Percentiles rank a stretch among this genome's conserved stretches.
phyloP scores from a whole-genome alignment of 2,797 vertebrate species.

The Phrynocephalus vlangalii region DNA sequence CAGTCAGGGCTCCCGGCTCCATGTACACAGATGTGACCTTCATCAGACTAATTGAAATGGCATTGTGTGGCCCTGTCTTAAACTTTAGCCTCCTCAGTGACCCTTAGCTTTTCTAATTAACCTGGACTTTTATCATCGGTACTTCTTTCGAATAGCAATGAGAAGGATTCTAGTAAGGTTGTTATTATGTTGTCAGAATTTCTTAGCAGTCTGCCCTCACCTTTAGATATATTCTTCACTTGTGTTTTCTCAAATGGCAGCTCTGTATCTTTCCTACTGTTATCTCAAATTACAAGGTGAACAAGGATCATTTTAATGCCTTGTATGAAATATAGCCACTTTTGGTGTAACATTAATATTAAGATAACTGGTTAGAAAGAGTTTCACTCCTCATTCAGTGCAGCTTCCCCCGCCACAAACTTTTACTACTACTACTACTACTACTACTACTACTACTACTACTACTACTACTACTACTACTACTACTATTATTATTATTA shows the following conservation, averaged over 20 bases:
- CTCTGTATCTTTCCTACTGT: conserved; percentile 43
- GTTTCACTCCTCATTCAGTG: conserved; percentile 26
- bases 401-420: not conserved
- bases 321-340: conserved; percentile 48
- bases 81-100: conserved; percentile 35
- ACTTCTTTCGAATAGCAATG: conserved; percentile 40
- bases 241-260: not conserved
- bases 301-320: conserved; percentile 50
- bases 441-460: too few species aligned
- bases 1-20: not conserved
- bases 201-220: conserved; percentile 41
- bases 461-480: too few species aligned
- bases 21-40: conserved; percentile 16
- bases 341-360: conserved; percentile 45
- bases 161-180: conserved; percentile 31
- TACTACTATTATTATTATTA: too few species aligned
- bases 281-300: conserved; percentile 52
- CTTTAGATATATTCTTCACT: conserved; percentile 20
- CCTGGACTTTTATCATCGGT: conserved; percentile 10
- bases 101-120: conserved; percentile 27
- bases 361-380: conserved; percentile 47
- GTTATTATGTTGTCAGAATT: conserved; percentile 46
- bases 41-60: conserved; percentile 36
- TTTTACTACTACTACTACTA: too few species aligned
- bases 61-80: not conserved